Percentiles rank a stretch among this genome's conserved stretches.
Evolutionary conservation across 2,797 vertebrate species (phyloP).

Genomic region (Schizothorax lantsangensis): DNA sequence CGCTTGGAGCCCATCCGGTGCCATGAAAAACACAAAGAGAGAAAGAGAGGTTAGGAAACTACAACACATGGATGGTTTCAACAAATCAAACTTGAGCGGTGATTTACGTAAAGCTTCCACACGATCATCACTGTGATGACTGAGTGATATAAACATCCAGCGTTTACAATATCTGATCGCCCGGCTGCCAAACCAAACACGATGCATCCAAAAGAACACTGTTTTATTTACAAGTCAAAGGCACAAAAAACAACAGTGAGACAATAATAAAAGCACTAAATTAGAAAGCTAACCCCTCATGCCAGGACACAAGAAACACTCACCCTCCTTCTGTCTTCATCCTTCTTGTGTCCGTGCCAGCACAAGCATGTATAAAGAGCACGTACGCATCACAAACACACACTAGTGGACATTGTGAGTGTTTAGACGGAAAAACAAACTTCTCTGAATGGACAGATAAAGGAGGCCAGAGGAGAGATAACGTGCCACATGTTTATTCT

Average conservation of each 20-base stretch:
- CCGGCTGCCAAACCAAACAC: conserved; percentile 39
- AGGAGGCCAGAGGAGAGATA: conserved; percentile 31
- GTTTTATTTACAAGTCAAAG: conserved; percentile 39
- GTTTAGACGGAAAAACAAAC: conserved; percentile 68
- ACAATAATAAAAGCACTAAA: conserved; percentile 5
- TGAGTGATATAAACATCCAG: background rate
- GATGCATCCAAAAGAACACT: conserved; percentile 19
- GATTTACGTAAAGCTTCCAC: conserved; percentile 5
- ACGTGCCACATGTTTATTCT: conserved; percentile 3
- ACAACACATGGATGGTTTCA: conserved; percentile 31
- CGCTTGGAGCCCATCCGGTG: conserved; percentile 67
- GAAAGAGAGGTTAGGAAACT: conserved; percentile 53
- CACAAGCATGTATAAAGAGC: conserved; percentile 45
- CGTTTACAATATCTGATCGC: background rate
- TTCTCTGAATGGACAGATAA: conserved; percentile 56
- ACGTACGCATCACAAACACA: conserved; percentile 29
- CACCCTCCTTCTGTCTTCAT: background rate
- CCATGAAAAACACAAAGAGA: conserved; percentile 68
- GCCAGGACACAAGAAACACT: background rate
- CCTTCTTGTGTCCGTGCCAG: conserved; percentile 32
- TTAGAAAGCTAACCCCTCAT: conserved; percentile 1
- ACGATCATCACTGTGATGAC: background rate
- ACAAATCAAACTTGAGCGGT: conserved; percentile 6
- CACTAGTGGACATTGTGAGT: conserved; percentile 59
- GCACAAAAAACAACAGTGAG: background rate